Evolutionary conservation across 2,113 vertebrate species (phyloP).

Genomic region (Salvelinus sp.): DNA sequence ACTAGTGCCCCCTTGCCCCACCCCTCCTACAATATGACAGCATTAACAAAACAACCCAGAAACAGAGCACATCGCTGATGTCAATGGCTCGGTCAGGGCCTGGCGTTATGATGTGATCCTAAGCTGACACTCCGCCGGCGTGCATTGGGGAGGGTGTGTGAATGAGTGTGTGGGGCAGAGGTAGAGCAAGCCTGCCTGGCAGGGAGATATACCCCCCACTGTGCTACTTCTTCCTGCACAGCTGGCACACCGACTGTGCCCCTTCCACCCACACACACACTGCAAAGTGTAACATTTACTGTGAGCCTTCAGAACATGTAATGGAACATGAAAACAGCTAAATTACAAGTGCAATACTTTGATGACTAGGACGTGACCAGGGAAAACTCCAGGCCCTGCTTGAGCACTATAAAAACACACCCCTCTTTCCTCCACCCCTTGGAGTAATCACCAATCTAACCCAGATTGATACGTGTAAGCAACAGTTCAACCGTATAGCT

Average conservation of each 20-base stretch:
- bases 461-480: not conserved
- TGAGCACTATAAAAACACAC: not conserved
- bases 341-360: not conserved
- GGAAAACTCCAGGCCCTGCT: not conserved
- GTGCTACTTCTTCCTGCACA: slow-evolving; percentile 4
- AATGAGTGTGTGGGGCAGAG: not conserved
- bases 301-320: no score
- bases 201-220: slow-evolving; percentile 2
- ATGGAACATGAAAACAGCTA: not conserved
- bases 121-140: not conserved
- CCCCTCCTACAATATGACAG: no score
- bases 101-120: not conserved
- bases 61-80: not conserved
- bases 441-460: not conserved
- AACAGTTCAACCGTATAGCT: not conserved
- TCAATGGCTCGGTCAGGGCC: not conserved
- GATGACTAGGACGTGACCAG: no score
- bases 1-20: not conserved
- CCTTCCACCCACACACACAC: not conserved
- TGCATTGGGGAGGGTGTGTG: not conserved
- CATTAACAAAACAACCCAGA: no score
- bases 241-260: slow-evolving; percentile 1
- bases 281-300: no score
- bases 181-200: not conserved
- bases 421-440: not conserved